These are phyloP conservation scores for Neria commutata DNA, from an alignment of 2,888 invertebrate genomes.

Conservation along the genomic window DNA sequence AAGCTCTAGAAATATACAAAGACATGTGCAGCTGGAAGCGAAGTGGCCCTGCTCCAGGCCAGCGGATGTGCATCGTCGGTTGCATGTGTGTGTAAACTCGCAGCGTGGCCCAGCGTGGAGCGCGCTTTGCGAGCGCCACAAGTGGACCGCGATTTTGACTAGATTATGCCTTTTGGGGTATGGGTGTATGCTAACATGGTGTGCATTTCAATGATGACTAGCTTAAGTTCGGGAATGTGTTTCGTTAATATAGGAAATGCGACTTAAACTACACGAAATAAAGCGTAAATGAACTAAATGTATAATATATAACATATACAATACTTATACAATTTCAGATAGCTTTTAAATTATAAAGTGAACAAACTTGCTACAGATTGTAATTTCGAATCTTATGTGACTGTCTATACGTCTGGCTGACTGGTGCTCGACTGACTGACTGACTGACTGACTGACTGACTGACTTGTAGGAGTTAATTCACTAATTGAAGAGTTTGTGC, in stretches of 20 bases:
- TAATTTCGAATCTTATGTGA: conserved; percentile 10
- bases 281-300: conserved; percentile 17
- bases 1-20: conserved; percentile 4
- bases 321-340: too few species aligned
- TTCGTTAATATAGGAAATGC: conserved; percentile 8
- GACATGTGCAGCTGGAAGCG: neutral
- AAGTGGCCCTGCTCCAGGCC: neutral
- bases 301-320: too few species aligned
- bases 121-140: neutral
- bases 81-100: neutral
- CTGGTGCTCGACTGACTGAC: too few species aligned
- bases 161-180: conserved; percentile 16
- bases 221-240: neutral
- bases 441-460: too few species aligned
- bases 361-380: too few species aligned
- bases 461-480: too few species aligned
- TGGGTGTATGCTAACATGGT: neutral
- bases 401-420: too few species aligned
- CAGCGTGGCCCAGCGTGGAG: neutral
- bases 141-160: conserved; percentile 21
- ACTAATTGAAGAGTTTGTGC: conserved; percentile 47
- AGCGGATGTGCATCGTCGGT: neutral
- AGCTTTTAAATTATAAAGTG: too few species aligned
- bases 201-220: conserved; percentile 2
- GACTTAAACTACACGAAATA: conserved; percentile 22